A percentile compares a stretch with the other conserved stretches of the same genome.
phyloP scores from a whole-genome alignment of 1,140 invertebrate genomes.

The Rhagoletis pomonella region DNA sequence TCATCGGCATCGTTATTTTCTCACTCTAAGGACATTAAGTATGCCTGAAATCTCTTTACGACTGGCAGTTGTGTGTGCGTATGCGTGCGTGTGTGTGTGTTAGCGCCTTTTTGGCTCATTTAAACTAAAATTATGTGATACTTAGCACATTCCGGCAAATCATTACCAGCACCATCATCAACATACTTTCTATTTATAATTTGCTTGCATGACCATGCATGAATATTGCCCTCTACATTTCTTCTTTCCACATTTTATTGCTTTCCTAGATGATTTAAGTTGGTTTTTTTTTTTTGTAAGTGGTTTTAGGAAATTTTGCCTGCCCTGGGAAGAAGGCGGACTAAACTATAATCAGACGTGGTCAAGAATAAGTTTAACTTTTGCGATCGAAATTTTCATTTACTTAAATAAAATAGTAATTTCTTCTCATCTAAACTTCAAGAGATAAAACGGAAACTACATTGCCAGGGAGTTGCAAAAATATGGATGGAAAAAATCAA shows the following conservation, averaged over 20 bases:
- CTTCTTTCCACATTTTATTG: slow-evolving; percentile 41
- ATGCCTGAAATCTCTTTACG: not conserved
- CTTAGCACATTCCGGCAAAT: slow-evolving; percentile 27
- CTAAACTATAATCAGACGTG: not conserved
- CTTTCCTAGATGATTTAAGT: not conserved
- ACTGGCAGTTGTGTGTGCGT: not conserved
- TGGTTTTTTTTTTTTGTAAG: not conserved
- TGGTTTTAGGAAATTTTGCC: not conserved
- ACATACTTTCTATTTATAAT: slow-evolving; percentile 7
- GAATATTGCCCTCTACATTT: slow-evolving; percentile 21
- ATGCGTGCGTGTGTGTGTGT: no score
- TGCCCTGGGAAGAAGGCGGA: not conserved
- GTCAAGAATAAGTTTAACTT: not conserved
- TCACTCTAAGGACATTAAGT: slow-evolving; percentile 19
- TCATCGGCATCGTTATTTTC: not conserved
- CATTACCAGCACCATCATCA: slow-evolving; percentile 9
- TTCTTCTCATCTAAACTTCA: no score
- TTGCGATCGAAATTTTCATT: not conserved
- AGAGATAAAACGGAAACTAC: no score
- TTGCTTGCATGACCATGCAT: not conserved
- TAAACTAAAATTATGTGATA: slow-evolving; percentile 35
- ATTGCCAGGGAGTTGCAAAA: no score
- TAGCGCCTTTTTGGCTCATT: not conserved
- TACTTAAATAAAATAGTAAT: no score
- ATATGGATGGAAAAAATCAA: no score